These are phyloP conservation scores for Drosophila quadrilineata DNA, from an alignment of 1,140 invertebrate genomes.

Conservation along the genomic window DNA sequence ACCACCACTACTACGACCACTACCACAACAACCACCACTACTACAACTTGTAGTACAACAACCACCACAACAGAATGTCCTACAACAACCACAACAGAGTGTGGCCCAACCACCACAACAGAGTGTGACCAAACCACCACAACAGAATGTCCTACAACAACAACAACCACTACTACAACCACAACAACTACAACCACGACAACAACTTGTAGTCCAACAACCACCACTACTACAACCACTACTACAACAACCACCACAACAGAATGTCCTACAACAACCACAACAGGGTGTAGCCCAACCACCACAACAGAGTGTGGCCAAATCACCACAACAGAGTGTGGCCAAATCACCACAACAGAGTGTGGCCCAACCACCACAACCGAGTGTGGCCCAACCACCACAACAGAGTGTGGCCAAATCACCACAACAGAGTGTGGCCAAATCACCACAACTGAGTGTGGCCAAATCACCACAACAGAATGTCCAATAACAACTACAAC, in stretches of 20 bases:
- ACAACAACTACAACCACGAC: not conserved
- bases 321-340: not conserved
- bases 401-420: conserved; percentile 8
- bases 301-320: not conserved
- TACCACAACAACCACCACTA: not conserved
- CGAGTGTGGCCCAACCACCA: not conserved
- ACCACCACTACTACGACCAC: conserved; percentile 1
- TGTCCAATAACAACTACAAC: no score
- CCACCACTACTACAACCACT: not conserved
- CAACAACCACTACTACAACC: not conserved
- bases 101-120: not conserved
- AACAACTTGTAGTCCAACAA: conserved; percentile 3
- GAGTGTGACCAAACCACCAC: not conserved
- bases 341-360: not conserved
- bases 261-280: not conserved
- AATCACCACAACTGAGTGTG: not conserved
- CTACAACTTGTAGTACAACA: not conserved
- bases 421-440: conserved; percentile 16
- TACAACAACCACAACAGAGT: conserved; percentile 3
- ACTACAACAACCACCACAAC: not conserved
- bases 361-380: conserved; percentile 5
- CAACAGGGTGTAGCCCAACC: not conserved
- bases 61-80: conserved; percentile 2
- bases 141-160: conserved; percentile 3
- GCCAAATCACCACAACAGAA: no score